phyloP scores from a whole-genome alignment of 2,888 invertebrate species.

The Lycophotia porphyrea region DNA sequence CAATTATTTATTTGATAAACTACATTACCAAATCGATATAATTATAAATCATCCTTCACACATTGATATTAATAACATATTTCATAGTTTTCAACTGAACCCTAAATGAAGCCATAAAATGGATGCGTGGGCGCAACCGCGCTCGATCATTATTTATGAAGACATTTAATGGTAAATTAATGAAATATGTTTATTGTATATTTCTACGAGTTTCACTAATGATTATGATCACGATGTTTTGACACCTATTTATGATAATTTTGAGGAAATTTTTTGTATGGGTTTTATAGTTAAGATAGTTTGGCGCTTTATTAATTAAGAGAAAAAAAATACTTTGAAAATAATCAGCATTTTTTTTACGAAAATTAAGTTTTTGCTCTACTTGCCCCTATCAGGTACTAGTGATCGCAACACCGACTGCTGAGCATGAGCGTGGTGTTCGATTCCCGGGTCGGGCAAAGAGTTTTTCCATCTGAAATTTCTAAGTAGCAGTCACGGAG shows the following conservation, averaged over 20 bases:
- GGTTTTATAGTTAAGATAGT: conserved; percentile 28
- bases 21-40: neutral
- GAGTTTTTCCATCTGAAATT: too few relatives aligned
- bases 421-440: too few relatives aligned
- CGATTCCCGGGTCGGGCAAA: too few relatives aligned
- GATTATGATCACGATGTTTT: conserved; percentile 72
- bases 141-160: conserved; percentile 76
- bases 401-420: neutral
- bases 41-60: neutral
- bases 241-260: conserved; percentile 78
- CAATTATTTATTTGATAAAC: neutral
- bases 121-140: conserved; percentile 74
- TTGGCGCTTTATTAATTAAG: neutral
- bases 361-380: neutral
- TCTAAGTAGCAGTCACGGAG: too few relatives aligned
- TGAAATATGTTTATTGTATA: conserved; percentile 70
- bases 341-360: neutral
- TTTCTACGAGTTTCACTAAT: conserved; percentile 75
- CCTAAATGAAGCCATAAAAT: conserved; percentile 64
- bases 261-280: conserved; percentile 29
- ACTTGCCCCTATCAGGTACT: neutral
- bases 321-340: neutral
- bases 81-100: conserved; percentile 32
- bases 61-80: neutral
- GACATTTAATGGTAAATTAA: conserved; percentile 75